Conservation (phyloP, 1,140 invertebrate species). For the Achroia grisella region DNA sequence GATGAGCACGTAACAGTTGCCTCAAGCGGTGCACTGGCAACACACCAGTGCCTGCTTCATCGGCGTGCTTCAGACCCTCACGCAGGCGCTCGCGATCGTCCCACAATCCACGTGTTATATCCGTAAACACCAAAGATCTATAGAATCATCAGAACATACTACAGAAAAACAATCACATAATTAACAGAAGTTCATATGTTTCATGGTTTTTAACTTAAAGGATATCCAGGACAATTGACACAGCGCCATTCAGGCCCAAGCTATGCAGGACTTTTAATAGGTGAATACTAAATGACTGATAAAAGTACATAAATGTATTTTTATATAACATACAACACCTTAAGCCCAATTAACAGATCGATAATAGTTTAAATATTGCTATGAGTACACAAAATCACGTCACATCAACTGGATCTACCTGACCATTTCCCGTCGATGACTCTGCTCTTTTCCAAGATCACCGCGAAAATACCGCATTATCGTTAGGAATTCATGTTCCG, state of each 20-base stretch:
- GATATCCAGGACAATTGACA: no score
- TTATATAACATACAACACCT: no score
- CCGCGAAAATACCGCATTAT: conserved; percentile 79
- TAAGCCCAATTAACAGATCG: no score
- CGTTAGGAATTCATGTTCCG: conserved; percentile 86
- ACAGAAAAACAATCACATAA: background rate
- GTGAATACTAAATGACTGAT: no score
- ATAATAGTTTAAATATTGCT: no score
- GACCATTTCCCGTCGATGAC: conserved; percentile 64
- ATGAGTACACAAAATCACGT: background rate
- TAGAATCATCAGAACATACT: background rate
- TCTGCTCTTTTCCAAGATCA: conserved; percentile 58
- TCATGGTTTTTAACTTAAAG: no score
- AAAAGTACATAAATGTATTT: no score
- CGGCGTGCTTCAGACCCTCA: conserved; percentile 79
- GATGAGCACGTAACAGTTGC: conserved; percentile 77
- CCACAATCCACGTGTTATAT: conserved; percentile 80
- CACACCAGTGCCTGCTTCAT: conserved; percentile 74
- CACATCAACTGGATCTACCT: conserved; percentile 35
- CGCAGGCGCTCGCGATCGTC: conserved; percentile 78
- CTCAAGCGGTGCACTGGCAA: conserved; percentile 74
- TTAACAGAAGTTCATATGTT: no score
- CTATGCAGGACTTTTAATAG: no score
- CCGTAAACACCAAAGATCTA: conserved; percentile 78
- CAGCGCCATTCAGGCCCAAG: no score